These are phyloP conservation scores for Diploptera punctata DNA, from an alignment of 2,888 invertebrate genomes.

Conservation along the genomic window DNA sequence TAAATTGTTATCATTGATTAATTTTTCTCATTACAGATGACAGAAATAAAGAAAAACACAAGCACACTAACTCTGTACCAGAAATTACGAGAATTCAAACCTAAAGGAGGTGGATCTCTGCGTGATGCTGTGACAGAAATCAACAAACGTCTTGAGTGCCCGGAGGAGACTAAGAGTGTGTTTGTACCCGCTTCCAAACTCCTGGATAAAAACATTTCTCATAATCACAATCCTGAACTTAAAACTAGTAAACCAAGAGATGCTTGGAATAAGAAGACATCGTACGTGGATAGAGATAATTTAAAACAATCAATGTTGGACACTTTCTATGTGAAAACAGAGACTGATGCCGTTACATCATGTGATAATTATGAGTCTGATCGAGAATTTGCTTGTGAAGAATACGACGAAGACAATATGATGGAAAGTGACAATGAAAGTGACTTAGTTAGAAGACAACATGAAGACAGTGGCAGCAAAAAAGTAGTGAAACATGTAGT, in stretches of 20 bases:
- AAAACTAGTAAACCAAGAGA: background rate
- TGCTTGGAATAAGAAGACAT: background rate
- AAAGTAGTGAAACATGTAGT: conserved; percentile 41
- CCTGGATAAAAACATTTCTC: conserved; percentile 19
- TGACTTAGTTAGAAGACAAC: too few species aligned
- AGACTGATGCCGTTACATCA: background rate
- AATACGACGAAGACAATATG: conserved; percentile 8
- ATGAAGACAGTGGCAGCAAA: conserved; percentile 40
- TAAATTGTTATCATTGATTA: too few species aligned
- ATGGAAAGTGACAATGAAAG: background rate
- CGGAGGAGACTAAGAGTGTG: background rate
- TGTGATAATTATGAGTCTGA: background rate
- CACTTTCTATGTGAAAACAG: too few species aligned
- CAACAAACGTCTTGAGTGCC: background rate
- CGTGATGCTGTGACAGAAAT: conserved; percentile 21
- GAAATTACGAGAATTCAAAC: conserved; percentile 50
- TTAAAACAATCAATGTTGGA: too few species aligned
- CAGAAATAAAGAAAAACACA: conserved; percentile 59
- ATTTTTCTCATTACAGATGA: conserved; percentile 62
- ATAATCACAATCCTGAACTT: too few species aligned
- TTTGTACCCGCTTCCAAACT: conserved; percentile 43
- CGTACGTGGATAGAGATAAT: too few species aligned
- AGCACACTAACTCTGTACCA: conserved; percentile 49
- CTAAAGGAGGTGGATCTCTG: conserved; percentile 40
- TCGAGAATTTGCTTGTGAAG: conserved; percentile 10